Evolutionary conservation across 1,140 invertebrate species (phyloP), one percentile per base, ranked within the genome.

Genomic region (Lanistes nyassanus): DNA sequence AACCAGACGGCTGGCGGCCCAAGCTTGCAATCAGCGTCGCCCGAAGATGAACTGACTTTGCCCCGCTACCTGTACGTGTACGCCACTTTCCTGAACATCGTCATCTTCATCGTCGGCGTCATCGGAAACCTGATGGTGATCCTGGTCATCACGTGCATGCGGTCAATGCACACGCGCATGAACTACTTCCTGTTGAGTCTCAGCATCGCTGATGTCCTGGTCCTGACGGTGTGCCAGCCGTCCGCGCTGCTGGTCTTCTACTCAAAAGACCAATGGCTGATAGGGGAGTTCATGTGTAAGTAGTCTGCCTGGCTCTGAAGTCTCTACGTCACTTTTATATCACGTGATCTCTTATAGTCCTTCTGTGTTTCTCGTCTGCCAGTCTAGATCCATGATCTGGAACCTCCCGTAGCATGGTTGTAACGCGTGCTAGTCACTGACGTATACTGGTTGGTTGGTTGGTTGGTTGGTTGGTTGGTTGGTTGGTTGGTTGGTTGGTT

Each of bases 111-210:
- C 68, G 90, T 96, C 68, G 96, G 96, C 16, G 93, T 96, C 58
- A 92, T 95, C 55, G 96, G 95, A 29, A 97, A 97, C 85, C 91
- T 95, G 60, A 94, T 97, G 92, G 95, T 98, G 80, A 95, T 96
- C 23, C 92, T 97, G 82, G 96, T 98, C 53, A 95, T 98, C 62
- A 92, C 96, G 80, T 94, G 94, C 83, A 95, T 95, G 34, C 96
- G 96, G 86, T 95, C 97, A 84, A 95, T 98, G 93, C 91, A 96
- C 80, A 97, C 96, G 88, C 97, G 95, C 58, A 98, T 96, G 60
- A 97, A 98, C 85, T 95, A 97, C 76, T 98, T 98, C 87, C 92
- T 98, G 36, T 77, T 83, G 19, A 85, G 80, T 60, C 75, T 86
- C 42, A 81, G 80, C n/a, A 76, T 84, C 16, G 82, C 84, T 0